A percentile compares a stretch with the other conserved stretches of the same genome.
phyloP scores from a whole-genome alignment of 2,797 vertebrate species.

The Lepilemur septentrionalis region DNA sequence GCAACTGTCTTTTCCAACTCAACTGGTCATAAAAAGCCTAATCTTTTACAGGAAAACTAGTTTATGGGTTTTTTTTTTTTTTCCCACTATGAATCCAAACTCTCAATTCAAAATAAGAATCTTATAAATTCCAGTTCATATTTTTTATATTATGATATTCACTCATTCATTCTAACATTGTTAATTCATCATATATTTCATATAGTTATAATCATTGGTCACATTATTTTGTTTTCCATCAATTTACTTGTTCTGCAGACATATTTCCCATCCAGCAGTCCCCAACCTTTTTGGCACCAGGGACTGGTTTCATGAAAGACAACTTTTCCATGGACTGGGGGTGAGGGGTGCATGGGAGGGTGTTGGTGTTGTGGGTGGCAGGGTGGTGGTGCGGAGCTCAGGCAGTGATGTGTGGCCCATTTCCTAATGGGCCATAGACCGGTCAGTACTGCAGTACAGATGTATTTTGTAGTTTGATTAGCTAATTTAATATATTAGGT shows the following conservation, averaged over 20 bases:
- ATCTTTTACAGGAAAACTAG: not conserved
- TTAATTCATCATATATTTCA: not conserved
- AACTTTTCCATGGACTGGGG: no score
- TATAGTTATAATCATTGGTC: not conserved
- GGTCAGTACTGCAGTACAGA: not conserved
- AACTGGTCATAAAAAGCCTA: not conserved
- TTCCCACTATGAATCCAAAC: not conserved
- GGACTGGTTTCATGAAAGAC: no score
- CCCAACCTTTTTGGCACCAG: no score
- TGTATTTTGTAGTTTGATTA: not conserved
- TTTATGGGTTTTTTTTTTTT: not conserved
- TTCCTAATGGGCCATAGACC: no score
- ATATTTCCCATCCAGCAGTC: not conserved
- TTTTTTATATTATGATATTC: not conserved
- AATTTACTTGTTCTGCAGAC: not conserved
- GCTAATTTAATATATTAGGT: constrained; percentile 9
- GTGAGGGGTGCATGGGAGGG: no score
- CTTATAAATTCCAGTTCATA: constrained; percentile 3
- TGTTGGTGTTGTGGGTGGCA: no score
- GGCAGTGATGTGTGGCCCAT: no score
- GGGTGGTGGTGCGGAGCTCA: no score
- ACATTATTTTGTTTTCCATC: not conserved
- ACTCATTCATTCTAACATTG: not conserved
- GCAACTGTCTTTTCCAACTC: not conserved
- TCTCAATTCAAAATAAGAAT: constrained; percentile 10